A percentile compares a stretch with the other conserved stretches of the same genome.
Conservation (phyloP, 1,140 invertebrate genomes). For the Samia ricini region DNA sequence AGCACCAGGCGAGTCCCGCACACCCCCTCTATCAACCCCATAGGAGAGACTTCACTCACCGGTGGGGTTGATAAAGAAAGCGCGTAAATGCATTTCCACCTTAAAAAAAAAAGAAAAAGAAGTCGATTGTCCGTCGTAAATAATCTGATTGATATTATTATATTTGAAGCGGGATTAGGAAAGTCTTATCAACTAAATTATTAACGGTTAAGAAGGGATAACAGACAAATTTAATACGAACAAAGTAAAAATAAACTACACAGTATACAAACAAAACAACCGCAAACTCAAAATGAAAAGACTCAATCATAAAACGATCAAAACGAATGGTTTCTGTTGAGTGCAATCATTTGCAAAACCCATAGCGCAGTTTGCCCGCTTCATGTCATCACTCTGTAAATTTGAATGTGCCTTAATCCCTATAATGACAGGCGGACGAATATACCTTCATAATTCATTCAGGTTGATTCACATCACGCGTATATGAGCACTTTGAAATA, state of each 20-base stretch:
- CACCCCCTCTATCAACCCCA: no score
- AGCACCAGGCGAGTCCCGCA: no score
- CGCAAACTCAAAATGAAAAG: background rate
- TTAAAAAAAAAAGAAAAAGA: no score
- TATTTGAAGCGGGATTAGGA: no score
- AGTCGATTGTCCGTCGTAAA: no score
- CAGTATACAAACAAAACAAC: background rate
- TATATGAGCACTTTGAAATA: background rate
- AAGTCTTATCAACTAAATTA: no score
- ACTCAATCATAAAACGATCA: background rate
- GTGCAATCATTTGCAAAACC: conserved; percentile 2
- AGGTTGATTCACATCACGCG: background rate
- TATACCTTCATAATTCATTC: conserved; percentile 21
- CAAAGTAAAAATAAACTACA: background rate
- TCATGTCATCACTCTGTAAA: background rate
- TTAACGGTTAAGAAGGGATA: background rate
- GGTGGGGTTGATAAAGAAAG: no score
- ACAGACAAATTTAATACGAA: background rate
- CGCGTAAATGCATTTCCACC: no score
- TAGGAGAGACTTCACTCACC: no score
- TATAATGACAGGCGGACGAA: conserved; percentile 16
- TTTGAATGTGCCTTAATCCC: conserved; percentile 7
- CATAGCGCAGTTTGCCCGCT: background rate
- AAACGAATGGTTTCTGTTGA: background rate
- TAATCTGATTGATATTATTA: no score